Conservation (phyloP, 2,888 invertebrate species). For the Vesta saturnalis region DNA sequence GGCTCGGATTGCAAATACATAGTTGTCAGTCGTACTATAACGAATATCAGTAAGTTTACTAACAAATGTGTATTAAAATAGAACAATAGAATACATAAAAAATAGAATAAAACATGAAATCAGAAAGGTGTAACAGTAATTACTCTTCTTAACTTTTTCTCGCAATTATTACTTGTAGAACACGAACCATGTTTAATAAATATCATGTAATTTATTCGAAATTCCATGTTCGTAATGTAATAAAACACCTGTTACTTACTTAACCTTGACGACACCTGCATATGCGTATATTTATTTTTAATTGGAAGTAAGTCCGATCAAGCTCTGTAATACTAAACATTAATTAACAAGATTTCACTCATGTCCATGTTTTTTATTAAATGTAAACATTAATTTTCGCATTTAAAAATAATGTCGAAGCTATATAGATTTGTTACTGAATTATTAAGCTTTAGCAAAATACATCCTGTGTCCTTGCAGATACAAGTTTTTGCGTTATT, state of each 20-base stretch:
- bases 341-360: neutral
- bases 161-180: neutral
- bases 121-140: neutral
- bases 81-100: too few relatives aligned
- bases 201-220: constrained; percentile 10
- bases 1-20: too few relatives aligned
- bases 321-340: constrained; percentile 7
- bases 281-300: constrained; percentile 12
- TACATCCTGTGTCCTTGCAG: too few relatives aligned
- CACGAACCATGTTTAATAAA: constrained; percentile 7
- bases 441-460: too few relatives aligned
- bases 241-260: constrained; percentile 20
- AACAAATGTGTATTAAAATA: too few relatives aligned
- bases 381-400: neutral
- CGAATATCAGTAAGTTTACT: neutral
- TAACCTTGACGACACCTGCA: constrained; percentile 23
- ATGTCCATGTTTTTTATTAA: neutral
- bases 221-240: constrained; percentile 9
- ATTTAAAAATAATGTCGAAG: neutral
- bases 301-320: constrained; percentile 12
- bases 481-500: too few relatives aligned
- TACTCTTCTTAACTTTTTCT: neutral
- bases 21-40: too few relatives aligned
- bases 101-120: too few relatives aligned
- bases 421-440: neutral